These are phyloP conservation scores for Capra hircus DNA, from an alignment of 2,113 vertebrate species.

Conservation along the genomic window DNA sequence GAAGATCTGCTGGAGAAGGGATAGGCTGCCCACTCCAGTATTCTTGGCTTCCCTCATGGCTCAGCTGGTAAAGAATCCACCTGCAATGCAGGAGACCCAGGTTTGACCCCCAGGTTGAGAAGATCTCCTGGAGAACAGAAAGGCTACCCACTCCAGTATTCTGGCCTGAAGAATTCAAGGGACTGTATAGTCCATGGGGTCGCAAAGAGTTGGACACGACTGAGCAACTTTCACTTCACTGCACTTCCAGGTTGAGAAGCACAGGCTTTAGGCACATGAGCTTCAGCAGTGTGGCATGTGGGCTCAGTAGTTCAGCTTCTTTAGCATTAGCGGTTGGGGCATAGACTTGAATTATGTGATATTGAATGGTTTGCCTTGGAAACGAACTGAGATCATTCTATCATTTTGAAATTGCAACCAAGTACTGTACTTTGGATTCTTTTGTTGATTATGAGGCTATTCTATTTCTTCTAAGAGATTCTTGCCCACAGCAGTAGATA, in stretches of 20 bases:
- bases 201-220: accelerated
- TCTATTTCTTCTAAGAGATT: neutral
- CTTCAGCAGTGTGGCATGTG: neutral
- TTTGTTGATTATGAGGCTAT: neutral
- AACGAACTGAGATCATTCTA: neutral
- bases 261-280: neutral
- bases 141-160: neutral
- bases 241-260: neutral
- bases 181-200: neutral
- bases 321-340: neutral
- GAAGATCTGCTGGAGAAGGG: neutral
- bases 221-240: neutral
- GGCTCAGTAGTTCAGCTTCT: neutral
- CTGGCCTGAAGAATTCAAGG: neutral
- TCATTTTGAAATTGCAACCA: neutral
- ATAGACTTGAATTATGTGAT: neutral
- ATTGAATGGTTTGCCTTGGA: neutral
- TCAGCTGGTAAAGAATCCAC: neutral
- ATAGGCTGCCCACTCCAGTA: neutral
- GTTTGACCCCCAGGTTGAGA: neutral
- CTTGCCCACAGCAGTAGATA: neutral
- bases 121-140: neutral
- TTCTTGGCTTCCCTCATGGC: neutral
- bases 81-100: neutral
- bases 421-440: neutral